Evolutionary conservation across 1,140 invertebrate species (phyloP).

Genomic region (Araneus ventricosus): DNA sequence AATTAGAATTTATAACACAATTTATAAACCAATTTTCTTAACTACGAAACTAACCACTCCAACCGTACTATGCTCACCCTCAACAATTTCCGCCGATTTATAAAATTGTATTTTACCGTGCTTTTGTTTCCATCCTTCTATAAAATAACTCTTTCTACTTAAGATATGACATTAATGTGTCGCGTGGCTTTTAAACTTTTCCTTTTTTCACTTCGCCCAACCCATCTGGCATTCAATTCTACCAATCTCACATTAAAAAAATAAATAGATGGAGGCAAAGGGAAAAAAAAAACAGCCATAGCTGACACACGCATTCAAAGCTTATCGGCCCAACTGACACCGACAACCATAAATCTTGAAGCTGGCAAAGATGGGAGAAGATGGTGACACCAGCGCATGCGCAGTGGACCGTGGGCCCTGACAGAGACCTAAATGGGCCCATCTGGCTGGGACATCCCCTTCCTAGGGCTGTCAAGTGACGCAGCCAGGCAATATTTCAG

Average conservation of each 20-base stretch:
- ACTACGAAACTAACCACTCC: no score
- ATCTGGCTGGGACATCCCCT: conserved; percentile 36
- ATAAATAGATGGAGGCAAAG: not conserved
- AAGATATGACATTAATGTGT: not conserved
- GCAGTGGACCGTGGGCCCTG: conserved; percentile 18
- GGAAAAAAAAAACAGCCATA: not conserved
- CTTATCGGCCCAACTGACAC: conserved; percentile 47
- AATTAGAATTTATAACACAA: no score
- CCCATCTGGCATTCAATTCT: conserved; percentile 39
- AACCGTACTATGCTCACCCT: no score
- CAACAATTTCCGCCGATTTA: no score
- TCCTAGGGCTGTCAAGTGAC: conserved; percentile 50
- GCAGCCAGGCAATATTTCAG: conserved; percentile 69
- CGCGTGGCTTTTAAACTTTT: not conserved
- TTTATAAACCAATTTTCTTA: no score
- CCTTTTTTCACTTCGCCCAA: not conserved
- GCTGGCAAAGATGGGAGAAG: conserved; percentile 27
- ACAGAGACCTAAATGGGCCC: conserved; percentile 23
- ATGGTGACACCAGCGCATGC: not conserved
- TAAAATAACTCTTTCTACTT: not conserved
- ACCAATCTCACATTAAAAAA: conserved; percentile 29
- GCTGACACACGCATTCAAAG: conserved; percentile 1
- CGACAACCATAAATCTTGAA: conserved; percentile 55
- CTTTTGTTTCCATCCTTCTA: no score
- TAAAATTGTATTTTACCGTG: no score